Evolutionary conservation across 2,113 vertebrate species (phyloP).

Genomic region (Cervus canadensis): DNA sequence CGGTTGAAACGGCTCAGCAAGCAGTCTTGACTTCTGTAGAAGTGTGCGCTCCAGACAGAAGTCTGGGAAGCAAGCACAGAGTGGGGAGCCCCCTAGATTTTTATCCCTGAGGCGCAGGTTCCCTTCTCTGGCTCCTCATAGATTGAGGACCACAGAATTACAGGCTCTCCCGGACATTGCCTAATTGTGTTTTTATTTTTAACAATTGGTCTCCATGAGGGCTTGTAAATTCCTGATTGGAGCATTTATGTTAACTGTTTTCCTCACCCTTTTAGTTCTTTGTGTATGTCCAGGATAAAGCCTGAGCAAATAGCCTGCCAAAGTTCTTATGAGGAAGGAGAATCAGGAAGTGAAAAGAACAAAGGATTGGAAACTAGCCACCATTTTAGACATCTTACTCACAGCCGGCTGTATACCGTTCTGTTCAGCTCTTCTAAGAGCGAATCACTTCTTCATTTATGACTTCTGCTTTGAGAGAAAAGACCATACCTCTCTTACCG

Average conservation of each 20-base stretch:
- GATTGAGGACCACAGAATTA: background rate
- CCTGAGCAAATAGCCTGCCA: background rate
- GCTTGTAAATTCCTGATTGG: background rate
- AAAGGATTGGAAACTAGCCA: background rate
- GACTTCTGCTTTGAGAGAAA: background rate
- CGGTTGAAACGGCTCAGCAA: background rate
- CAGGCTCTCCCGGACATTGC: fast-evolving
- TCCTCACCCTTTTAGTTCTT: background rate
- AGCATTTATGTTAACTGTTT: background rate
- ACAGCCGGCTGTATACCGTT: background rate
- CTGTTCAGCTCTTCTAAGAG: background rate
- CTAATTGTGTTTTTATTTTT: background rate
- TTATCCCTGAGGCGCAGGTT: background rate
- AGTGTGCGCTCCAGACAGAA: background rate
- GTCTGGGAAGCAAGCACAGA: background rate
- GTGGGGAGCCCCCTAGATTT: background rate
- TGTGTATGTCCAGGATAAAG: background rate
- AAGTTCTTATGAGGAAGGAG: background rate
- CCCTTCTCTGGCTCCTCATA: background rate
- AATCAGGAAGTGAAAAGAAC: background rate
- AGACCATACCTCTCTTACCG: background rate
- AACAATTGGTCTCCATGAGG: background rate
- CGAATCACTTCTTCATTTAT: background rate
- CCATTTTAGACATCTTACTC: background rate
- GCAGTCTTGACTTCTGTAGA: background rate